Base-by-base conservation (phyloP, 1,140 invertebrate genomes). In the Anthonomus grandis region DNA sequence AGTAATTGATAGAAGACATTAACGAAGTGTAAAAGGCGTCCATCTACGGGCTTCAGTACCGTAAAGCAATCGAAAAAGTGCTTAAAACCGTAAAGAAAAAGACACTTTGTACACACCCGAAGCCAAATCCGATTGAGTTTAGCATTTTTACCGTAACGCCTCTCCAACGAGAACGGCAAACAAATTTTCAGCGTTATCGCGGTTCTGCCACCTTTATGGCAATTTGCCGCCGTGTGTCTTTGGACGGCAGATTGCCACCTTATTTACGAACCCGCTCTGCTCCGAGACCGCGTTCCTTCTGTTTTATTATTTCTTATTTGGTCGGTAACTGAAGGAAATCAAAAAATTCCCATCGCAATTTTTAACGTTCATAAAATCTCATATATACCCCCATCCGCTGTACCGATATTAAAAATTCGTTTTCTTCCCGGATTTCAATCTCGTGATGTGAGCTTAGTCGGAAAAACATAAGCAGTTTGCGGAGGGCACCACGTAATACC, bases 391-490 rank as follows among this genome's bases (percentile, higher is more conserved):
- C n/a, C n/a, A n/a, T n/a, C n/a, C n/a, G n/a, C 37, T 36, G 25
- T 37, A 18, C 50, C 63, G 64, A 67, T 68, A 70, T 68, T 70
- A 70, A 70, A 70, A 67, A 67, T 64, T n/a, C n/a, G 61, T 61
- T 61, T 65, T 68, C 68, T 64, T 65, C 65, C 65, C 60, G 59
- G 62, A 70, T 67, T 60, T 68, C 66, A 70, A 70, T 70, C 66
- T 68, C 62, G 59, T 58, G 59, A 64, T 65, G 65, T 60, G 62
- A 50, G 56, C 60, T 63, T 66, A 65, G 60, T 63, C 60, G 68
- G 65, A 70, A 69, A n/a, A 52, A 52, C 66, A 67, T 67, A 63
- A 66, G 63, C 53, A 64, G 57, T 57, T 59, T n/a, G 48, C 39
- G 55, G 27, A 41, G 48, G 54, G 41, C 17, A n/a, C 46, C 46